Percentiles rank a stretch among this genome's conserved stretches.
Conservation (phyloP, 2,113 vertebrate genomes). For the pig (Sus scrofa) region DNA sequence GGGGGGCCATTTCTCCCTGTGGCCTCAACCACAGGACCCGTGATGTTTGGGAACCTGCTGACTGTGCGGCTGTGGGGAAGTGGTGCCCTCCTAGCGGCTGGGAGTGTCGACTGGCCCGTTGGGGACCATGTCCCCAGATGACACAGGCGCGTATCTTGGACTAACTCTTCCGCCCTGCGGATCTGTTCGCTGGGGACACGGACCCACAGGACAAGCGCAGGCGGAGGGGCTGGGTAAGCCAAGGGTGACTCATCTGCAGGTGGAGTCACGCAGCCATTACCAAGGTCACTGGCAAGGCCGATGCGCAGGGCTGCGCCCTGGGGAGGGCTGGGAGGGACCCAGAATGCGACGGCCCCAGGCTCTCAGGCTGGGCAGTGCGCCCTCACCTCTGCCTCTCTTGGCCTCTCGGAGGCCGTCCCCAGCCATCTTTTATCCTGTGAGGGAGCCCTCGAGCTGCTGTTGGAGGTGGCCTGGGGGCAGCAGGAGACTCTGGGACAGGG, state of each 20-base stretch:
- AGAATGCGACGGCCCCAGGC: no score
- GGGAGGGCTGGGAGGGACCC: no score
- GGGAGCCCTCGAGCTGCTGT: no score
- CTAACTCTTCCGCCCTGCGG: background rate
- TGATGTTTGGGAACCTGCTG: rapidly evolving
- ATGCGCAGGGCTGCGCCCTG: no score
- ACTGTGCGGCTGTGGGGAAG: background rate
- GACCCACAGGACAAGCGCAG: background rate
- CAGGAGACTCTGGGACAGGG: background rate
- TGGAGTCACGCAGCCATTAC: background rate
- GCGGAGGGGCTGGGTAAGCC: rapidly evolving
- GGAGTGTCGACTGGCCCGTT: background rate
- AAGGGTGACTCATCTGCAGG: rapidly evolving
- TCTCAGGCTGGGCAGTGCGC: background rate
- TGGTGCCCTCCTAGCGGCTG: rapidly evolving
- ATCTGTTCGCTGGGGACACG: background rate
- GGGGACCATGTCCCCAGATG: background rate
- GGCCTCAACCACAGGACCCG: rapidly evolving
- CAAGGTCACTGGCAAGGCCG: no score
- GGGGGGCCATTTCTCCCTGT: rapidly evolving
- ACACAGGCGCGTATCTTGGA: rapidly evolving
- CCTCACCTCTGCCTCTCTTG: background rate
- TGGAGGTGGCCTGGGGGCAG: rapidly evolving
- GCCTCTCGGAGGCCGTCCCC: background rate
- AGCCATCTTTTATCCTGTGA: rapidly evolving